Conservation (phyloP, 2,797 vertebrate species). For the Silurus lanzhouensis region DNA sequence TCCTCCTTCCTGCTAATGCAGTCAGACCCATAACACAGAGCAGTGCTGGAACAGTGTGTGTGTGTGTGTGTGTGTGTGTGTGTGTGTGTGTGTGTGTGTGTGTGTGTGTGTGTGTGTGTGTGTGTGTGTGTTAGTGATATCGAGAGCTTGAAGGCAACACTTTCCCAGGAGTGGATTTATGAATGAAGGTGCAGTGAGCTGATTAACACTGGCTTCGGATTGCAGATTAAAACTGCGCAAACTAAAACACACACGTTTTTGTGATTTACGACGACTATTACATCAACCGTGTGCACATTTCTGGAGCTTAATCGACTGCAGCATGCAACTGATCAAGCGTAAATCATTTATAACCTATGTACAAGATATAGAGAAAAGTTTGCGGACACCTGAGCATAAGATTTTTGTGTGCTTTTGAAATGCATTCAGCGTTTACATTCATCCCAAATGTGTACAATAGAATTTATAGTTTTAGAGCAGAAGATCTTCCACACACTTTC, state of each 20-base stretch:
- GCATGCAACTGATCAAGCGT: neutral
- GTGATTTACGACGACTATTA: neutral
- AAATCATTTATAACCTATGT: neutral
- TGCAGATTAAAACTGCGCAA: neutral
- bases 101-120: slow-evolving; percentile 14
- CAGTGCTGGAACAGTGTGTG: slow-evolving; percentile 38
- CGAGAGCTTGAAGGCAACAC: slow-evolving; percentile 17
- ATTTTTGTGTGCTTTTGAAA: too few species aligned
- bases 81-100: neutral
- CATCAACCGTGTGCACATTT: neutral
- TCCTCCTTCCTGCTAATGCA: slow-evolving; percentile 45
- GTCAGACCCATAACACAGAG: slow-evolving; percentile 10
- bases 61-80: slow-evolving; percentile 2
- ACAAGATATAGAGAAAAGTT: too few species aligned
- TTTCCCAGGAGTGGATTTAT: slow-evolving; percentile 10
- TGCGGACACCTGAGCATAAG: too few species aligned
- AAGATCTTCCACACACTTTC: too few species aligned
- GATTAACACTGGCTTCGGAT: neutral
- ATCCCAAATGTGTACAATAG: too few species aligned
- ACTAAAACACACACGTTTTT: neutral
- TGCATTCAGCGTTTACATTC: too few species aligned
- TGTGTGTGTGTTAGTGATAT: slow-evolving; percentile 1
- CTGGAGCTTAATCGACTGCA: neutral
- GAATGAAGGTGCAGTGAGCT: slow-evolving; percentile 17
- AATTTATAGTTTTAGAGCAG: too few species aligned